phyloP scores from a whole-genome alignment of 2,113 vertebrate genomes.

The Sebastes schlegelii region DNA sequence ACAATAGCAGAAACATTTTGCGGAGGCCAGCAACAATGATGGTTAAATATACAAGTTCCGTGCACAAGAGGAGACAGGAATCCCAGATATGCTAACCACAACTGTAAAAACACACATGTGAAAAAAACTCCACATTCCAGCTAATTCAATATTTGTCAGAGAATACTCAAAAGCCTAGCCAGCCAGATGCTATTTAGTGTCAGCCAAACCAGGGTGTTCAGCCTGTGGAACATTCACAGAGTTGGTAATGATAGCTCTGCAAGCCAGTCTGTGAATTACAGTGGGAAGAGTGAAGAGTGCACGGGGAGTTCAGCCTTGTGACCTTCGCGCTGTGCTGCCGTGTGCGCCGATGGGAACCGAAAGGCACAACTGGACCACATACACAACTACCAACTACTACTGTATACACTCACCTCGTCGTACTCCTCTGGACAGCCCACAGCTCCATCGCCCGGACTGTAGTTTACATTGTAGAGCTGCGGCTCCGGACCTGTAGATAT shows the following conservation, averaged over 20 bases:
- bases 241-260: conserved; percentile 74
- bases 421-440: conserved; percentile 90
- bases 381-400: background rate
- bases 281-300: conserved; percentile 69
- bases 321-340: conserved; percentile 40
- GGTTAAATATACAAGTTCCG: conserved; percentile 75
- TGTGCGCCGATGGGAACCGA: conserved; percentile 14
- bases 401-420: conserved; percentile 87
- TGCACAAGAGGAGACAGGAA: conserved; percentile 64
- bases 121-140: conserved; percentile 64
- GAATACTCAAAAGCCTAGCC: conserved; percentile 50
- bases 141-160: conserved; percentile 71
- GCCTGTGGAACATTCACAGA: conserved; percentile 61
- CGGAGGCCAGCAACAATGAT: conserved; percentile 57
- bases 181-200: conserved; percentile 66
- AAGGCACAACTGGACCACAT: conserved; percentile 22
- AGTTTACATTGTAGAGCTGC: conserved; percentile 85
- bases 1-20: conserved; percentile 54
- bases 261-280: conserved; percentile 60
- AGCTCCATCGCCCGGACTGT: conserved; percentile 87
- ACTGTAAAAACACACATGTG: conserved; percentile 66
- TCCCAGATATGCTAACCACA: conserved; percentile 76
- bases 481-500: conserved; percentile 85
- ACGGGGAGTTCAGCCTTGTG: conserved; percentile 66
- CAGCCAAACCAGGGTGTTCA: conserved; percentile 68